Evolutionary conservation across 2,113 vertebrate genomes (phyloP).

Genomic region (Toxostoma redivivum): DNA sequence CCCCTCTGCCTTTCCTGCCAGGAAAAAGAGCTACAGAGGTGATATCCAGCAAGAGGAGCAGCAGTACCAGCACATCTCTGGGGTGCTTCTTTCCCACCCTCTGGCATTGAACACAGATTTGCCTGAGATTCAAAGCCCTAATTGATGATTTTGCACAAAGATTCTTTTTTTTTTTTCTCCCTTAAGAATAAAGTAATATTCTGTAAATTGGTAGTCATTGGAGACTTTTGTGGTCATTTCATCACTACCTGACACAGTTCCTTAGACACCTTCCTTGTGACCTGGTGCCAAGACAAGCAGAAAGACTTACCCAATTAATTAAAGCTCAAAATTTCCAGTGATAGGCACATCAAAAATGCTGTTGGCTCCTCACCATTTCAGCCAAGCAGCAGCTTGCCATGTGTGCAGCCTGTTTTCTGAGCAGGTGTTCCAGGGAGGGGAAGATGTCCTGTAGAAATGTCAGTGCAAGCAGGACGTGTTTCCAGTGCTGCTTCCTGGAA

Average conservation of each 20-base stretch:
- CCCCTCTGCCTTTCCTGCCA: background rate
- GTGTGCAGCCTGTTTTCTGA: background rate
- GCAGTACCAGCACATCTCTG: background rate
- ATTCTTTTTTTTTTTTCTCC: background rate
- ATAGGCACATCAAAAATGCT: background rate
- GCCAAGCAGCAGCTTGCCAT: background rate
- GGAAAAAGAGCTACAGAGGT: background rate
- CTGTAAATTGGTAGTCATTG: background rate
- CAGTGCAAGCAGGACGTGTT: accelerated
- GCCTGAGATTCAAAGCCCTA: background rate
- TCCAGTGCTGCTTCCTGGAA: background rate
- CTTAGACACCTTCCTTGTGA: background rate
- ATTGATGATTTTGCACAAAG: background rate
- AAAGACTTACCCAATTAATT: background rate
- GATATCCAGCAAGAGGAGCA: background rate
- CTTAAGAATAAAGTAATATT: background rate
- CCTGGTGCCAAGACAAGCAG: background rate
- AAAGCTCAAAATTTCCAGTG: background rate
- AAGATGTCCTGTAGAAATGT: background rate
- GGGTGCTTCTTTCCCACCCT: background rate
- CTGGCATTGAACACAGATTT: background rate
- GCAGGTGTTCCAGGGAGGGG: background rate
- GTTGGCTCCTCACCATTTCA: background rate
- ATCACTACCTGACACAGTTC: background rate
- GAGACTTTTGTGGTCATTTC: background rate